A percentile compares a stretch with the other conserved stretches of the same genome.
phyloP scores from a whole-genome alignment of 2,113 vertebrate genomes.

The Oncorhynchus clarkii region DNA sequence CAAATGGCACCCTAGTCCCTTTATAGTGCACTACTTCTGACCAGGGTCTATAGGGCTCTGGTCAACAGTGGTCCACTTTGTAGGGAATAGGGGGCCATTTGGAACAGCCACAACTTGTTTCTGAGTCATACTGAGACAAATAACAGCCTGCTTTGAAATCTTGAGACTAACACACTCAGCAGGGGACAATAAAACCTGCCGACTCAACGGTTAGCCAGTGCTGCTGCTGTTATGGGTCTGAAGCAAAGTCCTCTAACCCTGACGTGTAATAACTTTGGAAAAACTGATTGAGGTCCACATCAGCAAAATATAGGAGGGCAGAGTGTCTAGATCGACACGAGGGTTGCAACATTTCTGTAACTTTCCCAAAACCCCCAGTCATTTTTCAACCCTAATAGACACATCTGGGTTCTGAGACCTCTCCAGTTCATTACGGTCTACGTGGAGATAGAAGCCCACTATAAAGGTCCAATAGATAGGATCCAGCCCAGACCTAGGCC shows the following conservation, averaged over 20 bases:
- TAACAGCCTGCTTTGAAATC: constrained; percentile 10
- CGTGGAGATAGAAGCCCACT: not conserved
- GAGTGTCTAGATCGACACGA: not conserved
- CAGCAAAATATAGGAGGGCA: not conserved
- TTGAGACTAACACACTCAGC: constrained; percentile 1
- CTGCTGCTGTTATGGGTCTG: constrained; percentile 8
- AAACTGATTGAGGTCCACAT: not conserved
- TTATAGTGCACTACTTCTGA: too few species aligned
- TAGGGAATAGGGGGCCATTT: too few species aligned
- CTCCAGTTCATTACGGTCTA: not conserved
- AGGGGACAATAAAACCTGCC: not conserved
- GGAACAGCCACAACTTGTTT: not conserved
- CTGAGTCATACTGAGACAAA: constrained; percentile 8
- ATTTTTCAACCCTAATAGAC: too few species aligned
- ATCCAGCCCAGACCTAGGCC: too few species aligned
- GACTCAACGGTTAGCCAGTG: constrained; percentile 15
- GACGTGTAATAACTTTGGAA: constrained; percentile 15
- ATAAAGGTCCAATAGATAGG: not conserved
- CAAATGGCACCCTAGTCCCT: too few species aligned
- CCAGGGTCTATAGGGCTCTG: too few species aligned
- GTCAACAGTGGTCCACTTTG: too few species aligned
- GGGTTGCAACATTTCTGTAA: too few species aligned
- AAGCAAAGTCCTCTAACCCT: constrained; percentile 1
- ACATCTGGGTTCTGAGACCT: not conserved
- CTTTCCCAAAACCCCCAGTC: too few species aligned